phyloP scores from a whole-genome alignment of 2,113 vertebrate genomes.

The Quiscalus mexicanus region DNA sequence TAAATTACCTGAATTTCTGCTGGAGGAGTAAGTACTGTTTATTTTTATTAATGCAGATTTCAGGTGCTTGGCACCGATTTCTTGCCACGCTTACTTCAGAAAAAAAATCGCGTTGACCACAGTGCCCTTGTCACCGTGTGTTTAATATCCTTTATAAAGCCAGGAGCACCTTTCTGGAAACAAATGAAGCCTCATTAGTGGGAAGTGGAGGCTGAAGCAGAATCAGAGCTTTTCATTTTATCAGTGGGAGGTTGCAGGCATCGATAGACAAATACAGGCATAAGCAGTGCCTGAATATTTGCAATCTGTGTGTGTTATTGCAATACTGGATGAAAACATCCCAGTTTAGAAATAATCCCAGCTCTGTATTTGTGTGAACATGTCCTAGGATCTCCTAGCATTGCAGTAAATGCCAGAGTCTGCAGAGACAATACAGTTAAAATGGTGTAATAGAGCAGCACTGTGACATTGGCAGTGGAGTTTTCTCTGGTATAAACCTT shows the following conservation, averaged over 20 bases:
- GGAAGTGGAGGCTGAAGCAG: neutral
- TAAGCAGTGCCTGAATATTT: rapidly evolving
- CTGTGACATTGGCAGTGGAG: neutral
- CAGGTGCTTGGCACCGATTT: neutral
- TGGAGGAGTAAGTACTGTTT: neutral
- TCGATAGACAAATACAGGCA: neutral
- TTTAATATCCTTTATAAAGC: neutral
- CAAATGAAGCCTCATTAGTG: neutral
- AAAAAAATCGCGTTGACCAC: neutral
- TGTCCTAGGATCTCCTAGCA: neutral
- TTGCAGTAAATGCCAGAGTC: neutral
- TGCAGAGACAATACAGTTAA: neutral
- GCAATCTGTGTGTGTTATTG: neutral
- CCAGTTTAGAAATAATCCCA: neutral
- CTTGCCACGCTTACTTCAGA: neutral
- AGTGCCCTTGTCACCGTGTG: neutral
- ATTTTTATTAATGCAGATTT: neutral
- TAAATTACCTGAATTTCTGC: neutral
- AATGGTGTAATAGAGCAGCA: neutral
- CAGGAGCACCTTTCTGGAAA: slow-evolving; percentile 22
- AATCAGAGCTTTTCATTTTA: neutral
- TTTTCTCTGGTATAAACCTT: neutral
- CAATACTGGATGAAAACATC: neutral
- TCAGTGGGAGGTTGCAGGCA: neutral
- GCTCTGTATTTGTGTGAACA: neutral